Evolutionary conservation across 2,113 vertebrate species (phyloP).

Genomic region (Podiceps cristatus): DNA sequence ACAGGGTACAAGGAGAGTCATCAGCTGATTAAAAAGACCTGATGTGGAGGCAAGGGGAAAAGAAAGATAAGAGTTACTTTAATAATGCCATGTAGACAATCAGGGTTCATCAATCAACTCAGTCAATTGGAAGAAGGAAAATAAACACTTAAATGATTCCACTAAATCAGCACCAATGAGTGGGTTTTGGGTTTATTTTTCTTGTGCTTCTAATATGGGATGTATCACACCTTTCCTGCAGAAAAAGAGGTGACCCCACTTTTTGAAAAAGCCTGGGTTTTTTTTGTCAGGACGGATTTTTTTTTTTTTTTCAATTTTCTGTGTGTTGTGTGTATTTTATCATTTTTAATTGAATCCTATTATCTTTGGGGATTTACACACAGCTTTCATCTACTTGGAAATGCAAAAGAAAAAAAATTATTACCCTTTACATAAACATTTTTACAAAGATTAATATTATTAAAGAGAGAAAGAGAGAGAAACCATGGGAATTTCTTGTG

Average conservation of each 20-base stretch:
- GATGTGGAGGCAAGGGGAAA: not conserved
- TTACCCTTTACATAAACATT: not conserved
- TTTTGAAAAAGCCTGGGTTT: not conserved
- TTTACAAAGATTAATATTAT: constrained; percentile 1
- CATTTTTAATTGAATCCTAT: not conserved
- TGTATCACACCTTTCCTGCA: not conserved
- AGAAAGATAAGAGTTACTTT: not conserved
- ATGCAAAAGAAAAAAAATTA: not conserved
- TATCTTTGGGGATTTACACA: not conserved
- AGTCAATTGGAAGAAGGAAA: not conserved
- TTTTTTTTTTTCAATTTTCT: not conserved
- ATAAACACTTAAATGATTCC: not conserved
- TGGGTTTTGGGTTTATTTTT: not conserved
- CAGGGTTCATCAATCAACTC: not conserved
- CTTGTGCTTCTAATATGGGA: not conserved
- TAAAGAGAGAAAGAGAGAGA: not conserved
- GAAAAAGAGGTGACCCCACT: not conserved
- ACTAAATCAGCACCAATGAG: not conserved
- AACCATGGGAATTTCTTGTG: not conserved
- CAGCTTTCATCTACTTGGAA: not conserved
- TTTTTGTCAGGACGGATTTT: not conserved
- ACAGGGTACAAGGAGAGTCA: not conserved
- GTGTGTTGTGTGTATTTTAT: not conserved
- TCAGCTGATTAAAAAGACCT: not conserved
- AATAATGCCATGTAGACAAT: not conserved